Percentiles rank a stretch among this genome's conserved stretches.
Conservation (phyloP, 2,888 invertebrate species). For the Anticlea derivata region DNA sequence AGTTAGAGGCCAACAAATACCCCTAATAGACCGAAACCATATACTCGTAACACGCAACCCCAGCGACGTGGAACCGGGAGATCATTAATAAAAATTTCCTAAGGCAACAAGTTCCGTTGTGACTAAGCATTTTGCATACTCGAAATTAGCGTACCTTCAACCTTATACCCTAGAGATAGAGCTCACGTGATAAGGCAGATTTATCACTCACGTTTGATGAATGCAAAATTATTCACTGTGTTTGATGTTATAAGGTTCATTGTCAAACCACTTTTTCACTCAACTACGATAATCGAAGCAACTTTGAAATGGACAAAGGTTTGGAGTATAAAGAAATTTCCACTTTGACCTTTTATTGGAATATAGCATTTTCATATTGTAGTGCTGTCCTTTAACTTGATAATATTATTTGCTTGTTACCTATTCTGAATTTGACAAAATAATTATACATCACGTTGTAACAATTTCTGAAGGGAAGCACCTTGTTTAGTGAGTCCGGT, state of each 20-base stretch:
- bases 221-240: slow-evolving; percentile 15
- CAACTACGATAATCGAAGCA: slow-evolving; percentile 4
- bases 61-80: slow-evolving; percentile 38
- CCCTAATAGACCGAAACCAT: slow-evolving; percentile 51
- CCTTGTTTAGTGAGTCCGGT: no score
- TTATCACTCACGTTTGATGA: slow-evolving; percentile 10
- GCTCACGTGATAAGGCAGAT: slow-evolving; percentile 15
- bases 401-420: no score
- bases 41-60: slow-evolving; percentile 55
- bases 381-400: no score
- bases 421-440: no score
- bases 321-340: background rate
- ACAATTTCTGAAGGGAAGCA: no score
- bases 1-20: slow-evolving; percentile 52
- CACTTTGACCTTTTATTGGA: no score
- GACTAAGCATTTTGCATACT: slow-evolving; percentile 53
- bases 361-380: no score
- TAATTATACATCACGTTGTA: no score
- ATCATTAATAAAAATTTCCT: slow-evolving; percentile 67
- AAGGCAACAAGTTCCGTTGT: slow-evolving; percentile 64
- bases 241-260: slow-evolving; percentile 10
- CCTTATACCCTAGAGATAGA: slow-evolving; percentile 11
- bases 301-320: slow-evolving; percentile 15
- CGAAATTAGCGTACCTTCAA: background rate
- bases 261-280: slow-evolving; percentile 8